Evolutionary conservation across 2,113 vertebrate genomes (phyloP).

Genomic region (Argyrosomus japonicus): DNA sequence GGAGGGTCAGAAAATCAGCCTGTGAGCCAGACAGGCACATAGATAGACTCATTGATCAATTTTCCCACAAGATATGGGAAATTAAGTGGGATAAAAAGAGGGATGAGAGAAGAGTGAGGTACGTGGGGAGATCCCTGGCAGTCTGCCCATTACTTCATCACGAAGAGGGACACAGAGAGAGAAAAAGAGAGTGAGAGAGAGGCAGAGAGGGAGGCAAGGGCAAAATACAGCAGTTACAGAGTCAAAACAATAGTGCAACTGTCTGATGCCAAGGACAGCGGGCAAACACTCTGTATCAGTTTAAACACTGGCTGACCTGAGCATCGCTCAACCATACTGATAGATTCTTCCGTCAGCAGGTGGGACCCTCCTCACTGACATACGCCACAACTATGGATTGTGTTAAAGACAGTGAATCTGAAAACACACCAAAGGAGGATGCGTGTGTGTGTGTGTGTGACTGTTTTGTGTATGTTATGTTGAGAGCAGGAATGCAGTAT

Average conservation of each 20-base stretch:
- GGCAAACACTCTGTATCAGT: slow-evolving; percentile 21
- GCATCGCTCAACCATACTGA: slow-evolving; percentile 18
- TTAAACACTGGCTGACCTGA: slow-evolving; percentile 26
- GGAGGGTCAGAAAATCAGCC: slow-evolving; percentile 15
- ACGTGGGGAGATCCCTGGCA: slow-evolving; percentile 45
- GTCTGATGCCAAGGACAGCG: slow-evolving; percentile 43
- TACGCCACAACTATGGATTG: neutral
- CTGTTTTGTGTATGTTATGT: neutral
- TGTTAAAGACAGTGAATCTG: slow-evolving; percentile 19
- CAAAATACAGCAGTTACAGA: slow-evolving; percentile 22
- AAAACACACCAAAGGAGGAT: slow-evolving; percentile 6
- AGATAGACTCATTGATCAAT: slow-evolving; percentile 57
- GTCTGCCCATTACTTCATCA: slow-evolving; percentile 45
- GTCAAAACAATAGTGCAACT: slow-evolving; percentile 31
- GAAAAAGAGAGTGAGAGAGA: neutral
- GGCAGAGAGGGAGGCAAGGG: slow-evolving; percentile 25
- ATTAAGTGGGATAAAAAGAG: slow-evolving; percentile 53
- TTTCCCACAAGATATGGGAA: slow-evolving; percentile 32
- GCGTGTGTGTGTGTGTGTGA: slow-evolving; percentile 25
- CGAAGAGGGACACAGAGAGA: neutral
- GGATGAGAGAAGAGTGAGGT: slow-evolving; percentile 28
- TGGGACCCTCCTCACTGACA: slow-evolving; percentile 24
- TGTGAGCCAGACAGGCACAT: slow-evolving; percentile 2
- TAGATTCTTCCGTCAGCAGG: slow-evolving; percentile 38
- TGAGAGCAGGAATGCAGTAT: neutral